Evolutionary conservation across 2,888 invertebrate species (phyloP).

Genomic region (Selenia dentaria): DNA sequence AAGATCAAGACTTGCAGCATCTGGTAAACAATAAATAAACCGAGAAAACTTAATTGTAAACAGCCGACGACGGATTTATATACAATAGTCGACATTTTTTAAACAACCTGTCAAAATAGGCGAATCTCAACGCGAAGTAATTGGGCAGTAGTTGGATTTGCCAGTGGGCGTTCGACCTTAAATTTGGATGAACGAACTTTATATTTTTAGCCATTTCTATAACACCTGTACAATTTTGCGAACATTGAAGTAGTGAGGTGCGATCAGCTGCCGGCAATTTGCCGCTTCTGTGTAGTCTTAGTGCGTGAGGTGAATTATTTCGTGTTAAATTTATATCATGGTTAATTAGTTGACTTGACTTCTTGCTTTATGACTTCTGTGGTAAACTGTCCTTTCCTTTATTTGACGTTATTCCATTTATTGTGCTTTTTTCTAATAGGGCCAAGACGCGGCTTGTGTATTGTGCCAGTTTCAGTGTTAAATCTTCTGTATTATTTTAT

Average conservation of each 20-base stretch:
- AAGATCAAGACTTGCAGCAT: conserved; percentile 26
- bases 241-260: conserved; percentile 42
- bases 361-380: no score
- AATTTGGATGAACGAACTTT: conserved; percentile 68
- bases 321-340: no score
- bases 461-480: no score
- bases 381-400: no score
- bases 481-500: no score
- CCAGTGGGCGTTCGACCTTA: conserved; percentile 32
- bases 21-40: conserved; percentile 51
- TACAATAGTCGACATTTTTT: conserved; percentile 37
- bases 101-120: conserved; percentile 22
- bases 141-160: conserved; percentile 40
- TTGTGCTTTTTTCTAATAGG: no score
- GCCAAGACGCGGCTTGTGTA: no score
- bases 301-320: conserved; percentile 1
- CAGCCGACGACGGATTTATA: conserved; percentile 73
- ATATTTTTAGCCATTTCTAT: conserved; percentile 71
- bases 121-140: conserved; percentile 5
- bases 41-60: conserved; percentile 63
- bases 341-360: not conserved
- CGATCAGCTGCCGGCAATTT: conserved; percentile 17
- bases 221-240: conserved; percentile 61
- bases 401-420: no score
- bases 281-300: not conserved